Conservation (phyloP, 2,797 vertebrate species). For the Crossoptilon crossoptilon region DNA sequence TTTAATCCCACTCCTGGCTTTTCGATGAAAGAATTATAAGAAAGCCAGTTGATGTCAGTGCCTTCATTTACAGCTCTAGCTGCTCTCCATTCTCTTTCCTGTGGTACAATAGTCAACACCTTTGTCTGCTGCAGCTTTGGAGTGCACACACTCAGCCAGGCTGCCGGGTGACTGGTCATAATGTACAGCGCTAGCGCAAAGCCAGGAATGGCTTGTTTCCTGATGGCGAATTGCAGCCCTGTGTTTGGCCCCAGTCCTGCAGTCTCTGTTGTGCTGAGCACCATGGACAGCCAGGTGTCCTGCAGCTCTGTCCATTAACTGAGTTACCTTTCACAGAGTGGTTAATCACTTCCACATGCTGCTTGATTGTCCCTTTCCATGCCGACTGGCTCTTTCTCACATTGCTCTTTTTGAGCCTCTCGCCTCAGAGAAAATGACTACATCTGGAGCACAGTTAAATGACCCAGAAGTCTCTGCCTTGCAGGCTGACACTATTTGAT, state of each 20-base stretch:
- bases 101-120: neutral
- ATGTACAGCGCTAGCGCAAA: neutral
- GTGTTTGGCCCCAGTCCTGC: neutral
- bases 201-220: neutral
- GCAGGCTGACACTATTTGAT: constrained; percentile 61
- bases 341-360: constrained; percentile 48
- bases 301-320: constrained; percentile 43
- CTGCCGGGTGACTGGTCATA: neutral
- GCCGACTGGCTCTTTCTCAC: constrained; percentile 21
- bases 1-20: neutral
- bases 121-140: neutral
- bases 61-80: neutral
- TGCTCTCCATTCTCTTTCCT: neutral
- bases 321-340: constrained; percentile 45
- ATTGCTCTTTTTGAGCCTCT: constrained; percentile 42
- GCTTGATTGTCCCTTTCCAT: constrained; percentile 26
- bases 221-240: neutral
- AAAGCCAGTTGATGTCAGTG: neutral
- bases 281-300: neutral
- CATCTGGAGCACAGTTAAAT: constrained; percentile 69
- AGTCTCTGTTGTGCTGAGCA: neutral
- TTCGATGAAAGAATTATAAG: neutral
- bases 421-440: constrained; percentile 60
- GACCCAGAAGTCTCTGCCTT: constrained; percentile 72
- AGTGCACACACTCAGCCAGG: neutral